Base-by-base conservation (phyloP, 2,797 vertebrate genomes). In the Otolemur crassicaudatus region DNA sequence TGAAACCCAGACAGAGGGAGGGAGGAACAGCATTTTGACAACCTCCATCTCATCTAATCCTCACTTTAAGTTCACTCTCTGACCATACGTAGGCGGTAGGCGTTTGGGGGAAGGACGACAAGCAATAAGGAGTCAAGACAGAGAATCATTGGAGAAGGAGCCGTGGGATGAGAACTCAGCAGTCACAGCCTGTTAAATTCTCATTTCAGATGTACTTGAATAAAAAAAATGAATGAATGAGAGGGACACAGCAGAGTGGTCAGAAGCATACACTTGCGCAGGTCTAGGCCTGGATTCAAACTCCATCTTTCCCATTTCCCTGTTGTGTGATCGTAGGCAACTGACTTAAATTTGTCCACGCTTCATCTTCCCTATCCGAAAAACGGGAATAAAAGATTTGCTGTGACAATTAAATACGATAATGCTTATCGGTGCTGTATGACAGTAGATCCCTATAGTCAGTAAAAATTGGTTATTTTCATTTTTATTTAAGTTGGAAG, bases 401-500 rank as follows among this genome's bases (percentile, higher is more conserved):
- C n/a, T 12, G 0, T n/a, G 69, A 19, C 8, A 5, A 7, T 70
- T 31, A 70, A 61, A 11, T 19, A 34, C 27, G 0, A 3, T 14
- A 34, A 12, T 2, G 53, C 27, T 34, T 69, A 0, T 11, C 8
- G 0, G 37, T 1, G 27, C 27, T 53, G 46, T 84, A 12, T 5
- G 1, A 1, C 0, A 46, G 29, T 13, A 65, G 11, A 43, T 79
- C 60, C 56, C 49, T 25, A 56, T 12, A 1, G 5, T 46, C 25
- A 1, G 16, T 17, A 31, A 29, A 29, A 4, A 31, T 31, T 20
- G 23, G 19, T 9, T 23, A 49, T 34, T 73, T 70, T 31, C 23
- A 7, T 56, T 23, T 20, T 40, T 17, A 3, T 58, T 53, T 12
- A 25, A 73, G 20, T 13, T 10, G 12, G 69, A 40, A 34, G 23